These are phyloP conservation scores for Engraulis encrasicolus DNA, from an alignment of 2,113 vertebrate species.

Conservation along the genomic window DNA sequence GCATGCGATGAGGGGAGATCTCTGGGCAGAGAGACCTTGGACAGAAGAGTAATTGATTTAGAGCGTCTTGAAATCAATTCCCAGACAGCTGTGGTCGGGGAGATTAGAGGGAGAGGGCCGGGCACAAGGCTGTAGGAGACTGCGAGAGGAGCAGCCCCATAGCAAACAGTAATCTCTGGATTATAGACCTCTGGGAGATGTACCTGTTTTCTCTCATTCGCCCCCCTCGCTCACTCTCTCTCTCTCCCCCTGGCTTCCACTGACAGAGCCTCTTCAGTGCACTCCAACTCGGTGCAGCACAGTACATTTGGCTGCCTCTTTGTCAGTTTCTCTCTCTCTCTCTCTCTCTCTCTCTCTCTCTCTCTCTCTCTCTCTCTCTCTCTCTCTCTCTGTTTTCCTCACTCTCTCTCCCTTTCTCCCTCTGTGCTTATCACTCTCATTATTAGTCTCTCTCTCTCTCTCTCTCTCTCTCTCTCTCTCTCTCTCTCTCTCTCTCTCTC, in stretches of 20 bases:
- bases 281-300: constrained; percentile 18
- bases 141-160: constrained; percentile 70
- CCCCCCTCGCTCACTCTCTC: constrained; percentile 69
- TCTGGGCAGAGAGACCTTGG: constrained; percentile 73
- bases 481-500: not conserved
- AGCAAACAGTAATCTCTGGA: constrained; percentile 82
- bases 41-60: constrained; percentile 81
- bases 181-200: constrained; percentile 80
- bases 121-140: constrained; percentile 57
- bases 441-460: not conserved
- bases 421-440: not conserved
- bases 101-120: constrained; percentile 81
- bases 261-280: constrained; percentile 73
- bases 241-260: constrained; percentile 61
- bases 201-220: constrained; percentile 80
- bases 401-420: not conserved
- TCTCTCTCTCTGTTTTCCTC: not conserved
- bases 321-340: not conserved
- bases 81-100: constrained; percentile 76
- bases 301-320: not conserved
- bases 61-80: constrained; percentile 84
- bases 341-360: not conserved
- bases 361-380: not conserved
- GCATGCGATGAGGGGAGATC: constrained; percentile 65
- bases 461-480: not conserved